Evolutionary conservation across 2,888 invertebrate genomes (phyloP).

Genomic region (Prenolepis imparis): DNA sequence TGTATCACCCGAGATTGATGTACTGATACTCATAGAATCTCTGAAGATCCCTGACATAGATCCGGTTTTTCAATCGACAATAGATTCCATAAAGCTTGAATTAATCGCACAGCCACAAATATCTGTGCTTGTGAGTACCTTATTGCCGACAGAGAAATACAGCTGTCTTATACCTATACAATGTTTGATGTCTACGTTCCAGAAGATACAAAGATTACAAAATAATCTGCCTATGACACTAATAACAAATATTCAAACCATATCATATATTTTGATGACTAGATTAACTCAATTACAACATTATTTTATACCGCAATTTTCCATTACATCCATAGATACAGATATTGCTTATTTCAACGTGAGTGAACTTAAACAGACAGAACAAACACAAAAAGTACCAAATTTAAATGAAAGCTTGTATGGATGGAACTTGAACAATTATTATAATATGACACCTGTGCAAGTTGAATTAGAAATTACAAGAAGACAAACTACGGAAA

Average conservation of each 20-base stretch:
- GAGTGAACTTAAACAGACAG: background rate
- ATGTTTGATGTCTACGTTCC: conserved; percentile 49
- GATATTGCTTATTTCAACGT: background rate
- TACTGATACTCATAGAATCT: conserved; percentile 61
- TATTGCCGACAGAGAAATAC: conserved; percentile 55
- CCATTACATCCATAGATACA: background rate
- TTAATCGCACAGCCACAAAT: conserved; percentile 52
- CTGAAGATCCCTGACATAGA: conserved; percentile 49
- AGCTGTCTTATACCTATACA: conserved; percentile 41
- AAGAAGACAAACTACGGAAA: background rate
- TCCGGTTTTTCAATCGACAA: background rate
- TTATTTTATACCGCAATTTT: background rate
- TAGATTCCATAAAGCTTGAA: conserved; percentile 27
- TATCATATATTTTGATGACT: conserved; percentile 10
- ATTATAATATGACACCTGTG: background rate
- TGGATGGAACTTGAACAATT: conserved; percentile 29
- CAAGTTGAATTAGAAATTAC: background rate
- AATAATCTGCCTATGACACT: conserved; percentile 24
- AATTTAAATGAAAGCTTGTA: background rate
- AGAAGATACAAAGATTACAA: conserved; percentile 20
- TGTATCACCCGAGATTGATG: conserved; percentile 54
- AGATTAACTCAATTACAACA: background rate
- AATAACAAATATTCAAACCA: conserved; percentile 21
- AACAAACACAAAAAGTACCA: background rate
- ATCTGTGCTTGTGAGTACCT: conserved; percentile 19